Evolutionary conservation across 2,888 invertebrate species (phyloP).

Genomic region (Malthinus seriepunctatus): DNA sequence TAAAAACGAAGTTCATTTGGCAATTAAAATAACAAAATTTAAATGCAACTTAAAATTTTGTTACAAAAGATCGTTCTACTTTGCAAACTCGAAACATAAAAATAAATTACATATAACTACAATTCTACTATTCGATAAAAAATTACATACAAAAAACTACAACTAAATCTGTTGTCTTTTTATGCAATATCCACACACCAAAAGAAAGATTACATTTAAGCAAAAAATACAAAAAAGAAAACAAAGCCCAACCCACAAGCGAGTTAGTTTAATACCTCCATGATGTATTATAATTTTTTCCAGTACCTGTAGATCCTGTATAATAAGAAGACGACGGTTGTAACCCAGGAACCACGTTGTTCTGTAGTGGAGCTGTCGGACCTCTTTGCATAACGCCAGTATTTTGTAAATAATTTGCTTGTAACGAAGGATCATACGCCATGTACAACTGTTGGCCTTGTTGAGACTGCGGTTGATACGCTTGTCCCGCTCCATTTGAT

Average conservation of each 20-base stretch:
- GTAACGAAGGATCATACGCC: slow-evolving; percentile 62
- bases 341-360: slow-evolving; percentile 55
- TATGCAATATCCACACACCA: slow-evolving; percentile 17
- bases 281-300: slow-evolving; percentile 39
- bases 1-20: no score
- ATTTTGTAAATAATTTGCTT: slow-evolving; percentile 64
- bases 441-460: slow-evolving; percentile 61
- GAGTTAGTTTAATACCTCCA: slow-evolving; percentile 32
- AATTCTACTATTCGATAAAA: no score
- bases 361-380: slow-evolving; percentile 55
- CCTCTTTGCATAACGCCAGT: slow-evolving; percentile 67
- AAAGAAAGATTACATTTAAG: slow-evolving; percentile 21
- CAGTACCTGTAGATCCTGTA: slow-evolving; percentile 57
- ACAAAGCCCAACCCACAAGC: slow-evolving; percentile 33
- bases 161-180: no score
- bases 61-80: no score
- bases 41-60: no score
- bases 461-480: slow-evolving; percentile 60
- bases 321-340: slow-evolving; percentile 59
- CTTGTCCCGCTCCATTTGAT: slow-evolving; percentile 60
- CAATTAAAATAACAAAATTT: no score
- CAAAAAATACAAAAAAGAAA: slow-evolving; percentile 17
- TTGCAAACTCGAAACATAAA: no score
- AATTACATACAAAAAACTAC: no score
- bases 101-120: no score